Evolutionary conservation across 2,797 vertebrate genomes (phyloP).

Genomic region (Parambassis ranga): DNA sequence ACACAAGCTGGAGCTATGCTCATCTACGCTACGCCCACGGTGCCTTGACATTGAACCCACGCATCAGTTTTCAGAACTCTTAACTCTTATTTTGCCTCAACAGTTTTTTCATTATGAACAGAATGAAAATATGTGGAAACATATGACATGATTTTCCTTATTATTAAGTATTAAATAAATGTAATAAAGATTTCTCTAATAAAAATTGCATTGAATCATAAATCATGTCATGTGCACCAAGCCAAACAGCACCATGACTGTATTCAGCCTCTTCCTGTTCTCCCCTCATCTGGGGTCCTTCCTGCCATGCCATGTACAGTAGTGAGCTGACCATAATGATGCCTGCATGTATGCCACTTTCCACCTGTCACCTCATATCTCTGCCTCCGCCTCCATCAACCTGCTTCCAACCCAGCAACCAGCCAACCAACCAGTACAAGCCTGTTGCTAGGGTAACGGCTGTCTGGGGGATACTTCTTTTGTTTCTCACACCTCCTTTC

Average conservation of each 20-base stretch:
- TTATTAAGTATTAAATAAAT: too few species aligned
- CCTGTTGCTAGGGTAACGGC: conserved; percentile 86
- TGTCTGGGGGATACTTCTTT: conserved; percentile 76
- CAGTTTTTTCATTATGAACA: neutral
- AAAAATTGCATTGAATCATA: neutral
- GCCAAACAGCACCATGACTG: neutral
- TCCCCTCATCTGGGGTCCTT: conserved; percentile 36
- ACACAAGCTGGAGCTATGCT: neutral
- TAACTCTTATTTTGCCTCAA: neutral
- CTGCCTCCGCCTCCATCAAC: conserved; percentile 68
- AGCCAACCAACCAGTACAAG: conserved; percentile 76
- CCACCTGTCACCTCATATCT: conserved; percentile 69
- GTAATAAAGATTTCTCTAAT: neutral
- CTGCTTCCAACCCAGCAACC: conserved; percentile 76
- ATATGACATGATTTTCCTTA: too few species aligned
- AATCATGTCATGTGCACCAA: neutral
- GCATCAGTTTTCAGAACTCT: neutral
- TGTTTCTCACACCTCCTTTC: conserved; percentile 70
- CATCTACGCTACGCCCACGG: conserved; percentile 16
- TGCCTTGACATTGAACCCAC: conserved; percentile 18
- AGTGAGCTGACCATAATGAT: conserved; percentile 26
- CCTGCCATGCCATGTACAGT: neutral
- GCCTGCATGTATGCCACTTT: conserved; percentile 50
- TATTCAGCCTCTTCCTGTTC: conserved; percentile 13
- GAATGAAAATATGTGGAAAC: neutral